These are phyloP conservation scores for Ctenodactylus gundi DNA, from an alignment of 2,113 vertebrate genomes.

Conservation along the genomic window DNA sequence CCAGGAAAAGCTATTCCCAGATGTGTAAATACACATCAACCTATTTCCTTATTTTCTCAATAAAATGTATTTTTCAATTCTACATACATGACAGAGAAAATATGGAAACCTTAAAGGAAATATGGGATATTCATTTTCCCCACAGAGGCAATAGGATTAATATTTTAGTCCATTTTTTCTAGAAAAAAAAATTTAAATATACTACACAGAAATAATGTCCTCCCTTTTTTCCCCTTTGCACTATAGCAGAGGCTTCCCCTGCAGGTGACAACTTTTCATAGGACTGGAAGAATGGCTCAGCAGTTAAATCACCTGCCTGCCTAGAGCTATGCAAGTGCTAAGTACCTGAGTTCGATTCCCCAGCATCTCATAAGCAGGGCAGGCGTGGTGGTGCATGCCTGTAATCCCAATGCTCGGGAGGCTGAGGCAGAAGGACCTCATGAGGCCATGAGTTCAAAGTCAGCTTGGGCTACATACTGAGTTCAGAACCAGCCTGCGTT, in stretches of 20 bases:
- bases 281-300: no score
- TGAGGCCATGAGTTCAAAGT: no score
- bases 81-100: conserved; percentile 14
- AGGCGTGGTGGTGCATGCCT: no score
- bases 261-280: no score
- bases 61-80: conserved; percentile 34
- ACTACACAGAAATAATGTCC: background rate
- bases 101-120: background rate
- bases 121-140: background rate
- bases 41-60: background rate
- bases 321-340: no score
- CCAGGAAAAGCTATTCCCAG: background rate
- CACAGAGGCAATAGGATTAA: background rate
- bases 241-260: conserved; percentile 6
- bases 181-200: background rate
- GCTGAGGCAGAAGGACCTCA: no score
- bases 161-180: conserved; percentile 30
- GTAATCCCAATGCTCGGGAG: no score
- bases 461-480: no score
- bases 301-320: no score
- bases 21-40: background rate
- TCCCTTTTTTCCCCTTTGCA: conserved; percentile 6
- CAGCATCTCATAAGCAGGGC: no score
- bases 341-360: no score
- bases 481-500: no score